A percentile compares a stretch with the other conserved stretches of the same genome.
phyloP scores from a whole-genome alignment of 2,113 vertebrate genomes.

The Notarius lentiginosus region DNA sequence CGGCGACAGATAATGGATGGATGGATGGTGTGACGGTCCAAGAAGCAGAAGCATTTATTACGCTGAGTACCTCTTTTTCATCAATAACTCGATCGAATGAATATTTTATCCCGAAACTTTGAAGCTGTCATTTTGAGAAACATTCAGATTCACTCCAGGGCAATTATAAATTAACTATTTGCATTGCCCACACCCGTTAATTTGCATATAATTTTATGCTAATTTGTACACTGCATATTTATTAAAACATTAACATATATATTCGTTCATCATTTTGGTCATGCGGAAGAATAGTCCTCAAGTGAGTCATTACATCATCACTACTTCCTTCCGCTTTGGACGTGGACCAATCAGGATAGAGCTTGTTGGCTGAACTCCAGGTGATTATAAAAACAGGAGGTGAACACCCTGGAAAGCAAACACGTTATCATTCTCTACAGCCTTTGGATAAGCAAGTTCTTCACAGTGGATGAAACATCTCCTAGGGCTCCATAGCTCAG shows the following conservation, averaged over 20 bases:
- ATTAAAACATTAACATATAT: background rate
- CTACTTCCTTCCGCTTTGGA: background rate
- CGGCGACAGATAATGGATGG: too few species aligned
- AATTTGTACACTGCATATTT: background rate
- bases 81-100: background rate
- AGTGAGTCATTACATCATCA: background rate
- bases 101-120: background rate
- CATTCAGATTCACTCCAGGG: background rate
- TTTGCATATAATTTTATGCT: background rate
- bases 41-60: background rate
- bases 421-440: background rate
- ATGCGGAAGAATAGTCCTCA: background rate
- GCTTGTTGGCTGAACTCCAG: background rate
- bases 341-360: background rate
- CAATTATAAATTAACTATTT: background rate
- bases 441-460: background rate
- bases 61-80: background rate
- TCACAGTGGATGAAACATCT: fast-evolving
- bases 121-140: background rate
- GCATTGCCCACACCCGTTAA: background rate
- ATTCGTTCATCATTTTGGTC: background rate
- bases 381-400: background rate
- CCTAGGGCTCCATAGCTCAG: background rate
- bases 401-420: background rate
- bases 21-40: too few species aligned